These are phyloP conservation scores for Epizoanthus fatuus DNA, from an alignment of 92 coral and sea anemone species.

Conservation along the genomic window DNA sequence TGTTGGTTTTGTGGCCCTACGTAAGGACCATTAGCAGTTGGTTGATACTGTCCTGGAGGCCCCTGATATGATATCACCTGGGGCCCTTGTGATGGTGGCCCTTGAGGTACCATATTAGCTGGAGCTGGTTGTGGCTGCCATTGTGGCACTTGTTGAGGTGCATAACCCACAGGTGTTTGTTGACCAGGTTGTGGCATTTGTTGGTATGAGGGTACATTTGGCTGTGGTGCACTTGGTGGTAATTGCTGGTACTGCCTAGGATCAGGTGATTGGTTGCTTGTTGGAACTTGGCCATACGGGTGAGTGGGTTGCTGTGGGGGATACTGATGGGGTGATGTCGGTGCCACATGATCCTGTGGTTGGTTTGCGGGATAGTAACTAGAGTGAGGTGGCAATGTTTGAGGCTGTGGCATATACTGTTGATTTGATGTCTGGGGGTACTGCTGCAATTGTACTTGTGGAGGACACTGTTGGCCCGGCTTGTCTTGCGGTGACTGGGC, in stretches of 20 bases:
- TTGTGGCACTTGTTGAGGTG: conserved; percentile 34
- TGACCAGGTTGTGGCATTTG: conserved; percentile 49
- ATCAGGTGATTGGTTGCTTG: conserved; percentile 34
- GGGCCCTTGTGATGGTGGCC: conserved; percentile 21
- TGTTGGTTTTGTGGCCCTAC: conserved; percentile 3
- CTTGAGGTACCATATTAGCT: conserved; percentile 18
- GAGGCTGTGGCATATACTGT: conserved; percentile 17
- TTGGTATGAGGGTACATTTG: conserved; percentile 9
- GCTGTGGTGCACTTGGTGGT: conserved; percentile 29
- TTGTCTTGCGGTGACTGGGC: background rate
- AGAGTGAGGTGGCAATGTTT: conserved; percentile 12
- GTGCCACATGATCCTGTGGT: conserved; percentile 1
- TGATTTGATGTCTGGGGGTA: conserved; percentile 10
- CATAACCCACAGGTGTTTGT: conserved; percentile 29
- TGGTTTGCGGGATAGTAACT: conserved; percentile 15
- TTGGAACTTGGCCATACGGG: conserved; percentile 14
- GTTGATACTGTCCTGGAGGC: conserved; percentile 10
- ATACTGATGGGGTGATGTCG: conserved; percentile 14
- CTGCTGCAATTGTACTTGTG: background rate
- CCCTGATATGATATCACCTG: conserved; percentile 31
- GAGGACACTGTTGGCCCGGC: background rate
- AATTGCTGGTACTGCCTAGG: conserved; percentile 23
- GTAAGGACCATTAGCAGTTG: background rate
- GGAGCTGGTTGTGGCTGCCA: conserved; percentile 56
- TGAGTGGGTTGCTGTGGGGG: conserved; percentile 30